These are phyloP conservation scores for Antheraea yamamai DNA, from an alignment of 2,888 invertebrate genomes.

Conservation along the genomic window DNA sequence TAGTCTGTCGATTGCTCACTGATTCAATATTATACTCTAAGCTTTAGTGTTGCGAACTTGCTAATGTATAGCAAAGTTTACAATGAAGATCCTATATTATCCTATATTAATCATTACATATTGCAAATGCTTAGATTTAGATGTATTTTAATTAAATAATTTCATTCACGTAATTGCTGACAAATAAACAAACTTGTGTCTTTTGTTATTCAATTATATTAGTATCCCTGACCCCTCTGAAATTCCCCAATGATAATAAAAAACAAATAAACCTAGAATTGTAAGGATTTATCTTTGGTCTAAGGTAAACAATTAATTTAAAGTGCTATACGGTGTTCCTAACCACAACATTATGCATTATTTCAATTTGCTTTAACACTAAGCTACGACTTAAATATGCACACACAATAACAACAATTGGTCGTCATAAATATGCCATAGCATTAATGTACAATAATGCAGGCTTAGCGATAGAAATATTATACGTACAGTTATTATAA, in stretches of 20 bases:
- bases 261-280: not conserved
- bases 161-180: not conserved
- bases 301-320: not conserved
- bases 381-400: not conserved
- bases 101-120: not conserved
- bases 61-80: not conserved
- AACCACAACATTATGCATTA: not conserved
- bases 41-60: not conserved
- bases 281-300: not conserved
- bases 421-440: not conserved
- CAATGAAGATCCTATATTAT: not conserved
- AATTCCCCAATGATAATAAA: not conserved
- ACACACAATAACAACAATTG: not conserved
- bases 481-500: constrained; percentile 4
- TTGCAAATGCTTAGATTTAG: not conserved
- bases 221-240: not conserved
- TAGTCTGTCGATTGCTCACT: not conserved
- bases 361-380: constrained; percentile 9
- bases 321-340: not conserved
- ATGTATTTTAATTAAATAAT: not conserved
- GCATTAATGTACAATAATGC: constrained; percentile 11
- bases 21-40: not conserved
- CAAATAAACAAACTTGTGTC: not conserved
- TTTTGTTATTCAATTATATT: not conserved
- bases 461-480: not conserved